These are phyloP conservation scores for Drosophila histrio DNA, from an alignment of 2,888 invertebrate genomes.

Conservation along the genomic window DNA sequence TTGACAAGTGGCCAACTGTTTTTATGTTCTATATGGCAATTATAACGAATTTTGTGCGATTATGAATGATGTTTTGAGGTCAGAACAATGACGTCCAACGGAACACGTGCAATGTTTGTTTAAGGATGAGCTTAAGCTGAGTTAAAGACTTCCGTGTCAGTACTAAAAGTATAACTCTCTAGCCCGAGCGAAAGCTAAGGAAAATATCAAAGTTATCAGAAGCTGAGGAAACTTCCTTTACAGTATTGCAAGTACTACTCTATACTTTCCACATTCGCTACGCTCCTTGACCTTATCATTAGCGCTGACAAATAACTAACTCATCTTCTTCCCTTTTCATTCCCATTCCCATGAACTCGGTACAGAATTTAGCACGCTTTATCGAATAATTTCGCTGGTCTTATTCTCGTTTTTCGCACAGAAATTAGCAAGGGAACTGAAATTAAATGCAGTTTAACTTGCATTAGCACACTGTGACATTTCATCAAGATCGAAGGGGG, in stretches of 20 bases:
- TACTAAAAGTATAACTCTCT: too few species aligned
- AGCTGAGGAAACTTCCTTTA: not conserved
- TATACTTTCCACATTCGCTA: slow-evolving; percentile 16
- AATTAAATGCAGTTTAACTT: slow-evolving; percentile 81
- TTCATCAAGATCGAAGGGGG: slow-evolving; percentile 68
- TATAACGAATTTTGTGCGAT: slow-evolving; percentile 53
- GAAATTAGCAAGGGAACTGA: slow-evolving; percentile 60
- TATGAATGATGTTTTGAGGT: slow-evolving; percentile 60
- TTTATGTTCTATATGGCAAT: slow-evolving; percentile 59
- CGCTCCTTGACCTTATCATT: slow-evolving; percentile 55
- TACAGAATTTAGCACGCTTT: slow-evolving; percentile 41
- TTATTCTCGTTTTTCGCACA: slow-evolving; percentile 53
- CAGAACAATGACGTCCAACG: slow-evolving; percentile 33
- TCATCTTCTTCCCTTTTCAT: not conserved
- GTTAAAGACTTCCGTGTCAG: not conserved
- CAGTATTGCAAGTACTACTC: not conserved
- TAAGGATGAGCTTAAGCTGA: not conserved
- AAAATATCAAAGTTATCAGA: too few species aligned
- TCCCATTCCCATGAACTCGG: slow-evolving; percentile 59
- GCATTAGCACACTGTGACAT: slow-evolving; percentile 78
- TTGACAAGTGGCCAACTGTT: slow-evolving; percentile 64
- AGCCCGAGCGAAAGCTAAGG: too few species aligned
- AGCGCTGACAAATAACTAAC: slow-evolving; percentile 8
- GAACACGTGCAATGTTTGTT: slow-evolving; percentile 48
- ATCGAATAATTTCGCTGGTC: slow-evolving; percentile 32